phyloP scores from a whole-genome alignment of 2,888 invertebrate species.

The Ornithoptera alexandrae region DNA sequence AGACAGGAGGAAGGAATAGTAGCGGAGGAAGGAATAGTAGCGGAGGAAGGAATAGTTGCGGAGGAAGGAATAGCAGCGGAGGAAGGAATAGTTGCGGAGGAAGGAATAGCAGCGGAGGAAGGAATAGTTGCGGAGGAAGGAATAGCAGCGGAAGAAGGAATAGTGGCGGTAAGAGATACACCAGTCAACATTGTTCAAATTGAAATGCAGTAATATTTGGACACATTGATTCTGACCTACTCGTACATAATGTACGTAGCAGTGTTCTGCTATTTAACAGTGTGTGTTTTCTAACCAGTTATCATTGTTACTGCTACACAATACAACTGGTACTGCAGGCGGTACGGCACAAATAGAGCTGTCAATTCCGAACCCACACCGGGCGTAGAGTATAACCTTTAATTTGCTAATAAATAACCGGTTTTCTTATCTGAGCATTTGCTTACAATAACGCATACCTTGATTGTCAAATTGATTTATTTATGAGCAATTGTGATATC shows the following conservation, averaged over 20 bases:
- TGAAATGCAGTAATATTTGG: too few relatives aligned
- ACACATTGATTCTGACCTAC: neutral
- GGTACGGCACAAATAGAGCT: constrained; percentile 9
- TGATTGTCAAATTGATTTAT: constrained; percentile 11
- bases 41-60: too few relatives aligned
- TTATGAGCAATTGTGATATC: neutral
- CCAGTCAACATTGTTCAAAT: too few relatives aligned
- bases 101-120: too few relatives aligned
- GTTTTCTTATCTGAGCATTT: constrained; percentile 18
- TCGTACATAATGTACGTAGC: neutral
- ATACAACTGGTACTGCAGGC: constrained; percentile 8
- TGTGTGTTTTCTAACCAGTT: neutral
- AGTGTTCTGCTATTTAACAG: neutral
- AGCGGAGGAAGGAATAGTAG: too few relatives aligned
- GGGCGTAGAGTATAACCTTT: constrained; percentile 17
- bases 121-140: too few relatives aligned
- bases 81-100: too few relatives aligned
- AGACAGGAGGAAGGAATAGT: too few relatives aligned
- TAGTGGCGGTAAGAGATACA: too few relatives aligned
- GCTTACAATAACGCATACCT: constrained; percentile 21
- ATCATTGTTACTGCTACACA: constrained; percentile 11
- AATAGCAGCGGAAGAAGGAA: too few relatives aligned
- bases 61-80: too few relatives aligned
- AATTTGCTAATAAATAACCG: constrained; percentile 2
- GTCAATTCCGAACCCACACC: constrained; percentile 22